phyloP scores from a whole-genome alignment of 2,888 invertebrate genomes.

The Blera fallax region DNA sequence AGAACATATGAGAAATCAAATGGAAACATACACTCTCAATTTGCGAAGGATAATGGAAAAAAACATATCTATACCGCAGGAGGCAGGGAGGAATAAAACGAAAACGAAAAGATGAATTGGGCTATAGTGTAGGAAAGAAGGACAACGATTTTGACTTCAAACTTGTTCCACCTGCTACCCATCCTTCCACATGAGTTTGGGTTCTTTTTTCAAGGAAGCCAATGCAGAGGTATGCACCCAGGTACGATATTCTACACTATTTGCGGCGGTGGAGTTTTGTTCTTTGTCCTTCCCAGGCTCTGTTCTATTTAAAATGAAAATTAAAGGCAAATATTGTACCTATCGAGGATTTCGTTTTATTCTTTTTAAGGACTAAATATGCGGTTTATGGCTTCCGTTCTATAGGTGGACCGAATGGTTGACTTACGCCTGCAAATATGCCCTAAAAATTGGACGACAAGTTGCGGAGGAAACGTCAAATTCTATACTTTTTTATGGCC shows the following conservation, averaged over 20 bases:
- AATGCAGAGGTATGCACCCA: not conserved
- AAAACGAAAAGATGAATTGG: conserved; percentile 4
- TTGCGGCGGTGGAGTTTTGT: conserved; percentile 18
- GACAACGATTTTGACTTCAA: conserved; percentile 4
- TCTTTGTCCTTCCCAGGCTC: not conserved
- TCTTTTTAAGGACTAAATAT: not conserved
- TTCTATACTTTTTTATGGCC: too few relatives aligned
- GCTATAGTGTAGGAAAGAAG: not conserved
- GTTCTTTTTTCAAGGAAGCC: not conserved
- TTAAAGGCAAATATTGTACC: conserved; percentile 56
- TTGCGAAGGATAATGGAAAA: conserved; percentile 59
- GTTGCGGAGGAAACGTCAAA: too few relatives aligned
- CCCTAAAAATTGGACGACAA: not conserved
- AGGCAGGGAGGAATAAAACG: not conserved
- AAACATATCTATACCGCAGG: not conserved
- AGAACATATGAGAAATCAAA: conserved; percentile 62
- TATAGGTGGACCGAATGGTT: not conserved
- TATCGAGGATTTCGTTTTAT: not conserved
- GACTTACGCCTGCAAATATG: not conserved
- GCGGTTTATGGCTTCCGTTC: not conserved
- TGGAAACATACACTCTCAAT: conserved; percentile 61
- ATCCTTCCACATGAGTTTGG: too few relatives aligned
- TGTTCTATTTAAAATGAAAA: conserved; percentile 38
- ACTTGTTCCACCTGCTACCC: conserved; percentile 28
- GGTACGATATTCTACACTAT: conserved; percentile 19